Conservation (phyloP, 2,113 vertebrate genomes). For the Macrotus californicus region DNA sequence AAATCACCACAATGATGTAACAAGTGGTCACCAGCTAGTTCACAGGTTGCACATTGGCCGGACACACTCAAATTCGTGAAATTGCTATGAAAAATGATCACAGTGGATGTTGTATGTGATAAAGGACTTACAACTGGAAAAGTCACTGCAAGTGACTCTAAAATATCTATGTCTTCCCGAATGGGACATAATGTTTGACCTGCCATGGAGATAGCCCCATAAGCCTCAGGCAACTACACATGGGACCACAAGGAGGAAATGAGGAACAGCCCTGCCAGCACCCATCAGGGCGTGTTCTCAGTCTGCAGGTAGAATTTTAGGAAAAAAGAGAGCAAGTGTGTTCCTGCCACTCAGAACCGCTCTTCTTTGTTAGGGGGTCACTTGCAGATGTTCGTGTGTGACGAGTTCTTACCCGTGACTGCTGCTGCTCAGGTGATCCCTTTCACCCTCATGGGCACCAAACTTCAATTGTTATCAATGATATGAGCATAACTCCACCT, state of each 20-base stretch:
- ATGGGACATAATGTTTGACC: not conserved
- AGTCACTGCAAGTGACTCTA: not conserved
- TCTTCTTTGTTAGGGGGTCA: not conserved
- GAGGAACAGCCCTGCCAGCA: not conserved
- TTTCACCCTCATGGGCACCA: fast-evolving
- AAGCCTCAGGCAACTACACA: not conserved
- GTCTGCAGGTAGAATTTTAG: not conserved
- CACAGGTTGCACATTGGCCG: not conserved
- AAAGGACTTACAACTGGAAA: not conserved
- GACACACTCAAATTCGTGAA: not conserved
- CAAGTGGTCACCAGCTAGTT: not conserved
- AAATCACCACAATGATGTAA: not conserved
- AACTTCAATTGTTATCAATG: not conserved
- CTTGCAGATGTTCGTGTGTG: not conserved
- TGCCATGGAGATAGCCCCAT: not conserved
- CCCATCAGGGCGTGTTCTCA: not conserved
- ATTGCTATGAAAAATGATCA: not conserved
- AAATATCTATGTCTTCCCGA: not conserved
- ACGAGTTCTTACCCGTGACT: not conserved
- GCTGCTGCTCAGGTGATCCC: not conserved
- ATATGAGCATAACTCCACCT: not conserved
- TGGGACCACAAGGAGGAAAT: not conserved
- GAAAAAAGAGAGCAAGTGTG: not conserved
- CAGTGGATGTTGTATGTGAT: not conserved
- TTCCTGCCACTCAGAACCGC: not conserved